Evolutionary conservation across 2,113 vertebrate genomes (phyloP).

Genomic region (Antechinus flavipes): DNA sequence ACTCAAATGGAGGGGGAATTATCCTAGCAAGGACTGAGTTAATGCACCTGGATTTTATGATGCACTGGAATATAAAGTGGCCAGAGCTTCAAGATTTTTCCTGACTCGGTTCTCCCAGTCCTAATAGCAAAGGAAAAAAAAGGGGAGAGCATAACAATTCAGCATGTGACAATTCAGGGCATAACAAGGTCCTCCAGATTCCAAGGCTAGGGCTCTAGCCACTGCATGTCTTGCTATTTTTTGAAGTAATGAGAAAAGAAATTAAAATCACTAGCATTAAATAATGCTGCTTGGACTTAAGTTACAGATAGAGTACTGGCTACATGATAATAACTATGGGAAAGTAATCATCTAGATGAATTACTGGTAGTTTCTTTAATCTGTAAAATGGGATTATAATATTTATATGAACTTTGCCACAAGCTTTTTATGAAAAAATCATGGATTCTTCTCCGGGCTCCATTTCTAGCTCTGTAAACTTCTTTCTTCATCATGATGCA

Average conservation of each 20-base stretch:
- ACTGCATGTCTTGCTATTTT: background rate
- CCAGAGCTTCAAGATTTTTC: too few relatives aligned
- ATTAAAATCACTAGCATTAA: background rate
- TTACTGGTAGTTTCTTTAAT: background rate
- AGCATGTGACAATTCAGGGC: too few relatives aligned
- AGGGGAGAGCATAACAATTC: too few relatives aligned
- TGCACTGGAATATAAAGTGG: too few relatives aligned
- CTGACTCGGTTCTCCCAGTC: too few relatives aligned
- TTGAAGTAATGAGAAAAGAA: background rate
- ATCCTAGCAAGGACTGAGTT: too few relatives aligned
- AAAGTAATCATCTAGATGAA: background rate
- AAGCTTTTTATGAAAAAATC: background rate
- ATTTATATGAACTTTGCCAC: background rate
- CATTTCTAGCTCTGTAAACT: background rate
- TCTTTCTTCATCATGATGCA: background rate
- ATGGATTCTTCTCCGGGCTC: too few relatives aligned
- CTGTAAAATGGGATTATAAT: background rate
- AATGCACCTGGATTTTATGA: too few relatives aligned
- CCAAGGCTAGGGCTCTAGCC: too few relatives aligned
- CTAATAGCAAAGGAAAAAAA: too few relatives aligned
- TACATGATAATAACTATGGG: background rate
- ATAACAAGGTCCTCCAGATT: too few relatives aligned
- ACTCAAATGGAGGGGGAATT: too few relatives aligned
- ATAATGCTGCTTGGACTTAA: background rate
- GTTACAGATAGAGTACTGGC: background rate